Base-by-base conservation (phyloP, 2,797 vertebrate species). In the Orestias chungarensis region DNA sequence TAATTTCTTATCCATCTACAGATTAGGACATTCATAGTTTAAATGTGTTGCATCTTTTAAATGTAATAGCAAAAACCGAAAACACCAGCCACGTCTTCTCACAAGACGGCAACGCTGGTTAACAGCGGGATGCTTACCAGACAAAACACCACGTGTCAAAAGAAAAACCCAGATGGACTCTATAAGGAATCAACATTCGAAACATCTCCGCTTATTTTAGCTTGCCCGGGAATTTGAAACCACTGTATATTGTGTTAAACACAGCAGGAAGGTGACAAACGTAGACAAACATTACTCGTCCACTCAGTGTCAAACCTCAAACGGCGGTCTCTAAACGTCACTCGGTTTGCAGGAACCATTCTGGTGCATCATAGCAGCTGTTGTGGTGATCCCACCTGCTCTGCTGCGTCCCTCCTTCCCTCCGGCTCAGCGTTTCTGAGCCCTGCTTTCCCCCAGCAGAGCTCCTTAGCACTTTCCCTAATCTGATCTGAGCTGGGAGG, bases 401-500 rank as follows among this genome's bases (percentile, higher is more conserved):
- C 71, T 23, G 46, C 73, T 44, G 66, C 46, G 66, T 86, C 76
- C 84, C 82, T 83, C 75, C 75, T 76, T 71, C 76, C 66, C 70
- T 80, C 84, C 76, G 75, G 88, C 83, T 80, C 70, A 29, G 76
- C 61, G 74, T 73, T 79, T 81, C 81, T 85, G 81, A 82, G 76
- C 69, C 75, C 81, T 73, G 79, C 81, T 77, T 76, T 76, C 70
- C 68, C 46, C 55, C 14, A 49, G 4, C 57, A 78, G 84, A 88
- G 85, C 84, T 83, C 86, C 86, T 89, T 82, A 89, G 76, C 81
- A 65, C 79, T 75, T 68, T 75, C 76, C 35, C 85, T 92, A 93
- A 93, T 92, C 92, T 90, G 82, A 89, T 88, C 86, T 83, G 88
- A 90, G 88, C 90, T 84, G 84, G 83, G 88, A 87, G 91, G 90